phyloP scores from a whole-genome alignment of 2,888 invertebrate genomes.

The Brachynemurus nebulosus region DNA sequence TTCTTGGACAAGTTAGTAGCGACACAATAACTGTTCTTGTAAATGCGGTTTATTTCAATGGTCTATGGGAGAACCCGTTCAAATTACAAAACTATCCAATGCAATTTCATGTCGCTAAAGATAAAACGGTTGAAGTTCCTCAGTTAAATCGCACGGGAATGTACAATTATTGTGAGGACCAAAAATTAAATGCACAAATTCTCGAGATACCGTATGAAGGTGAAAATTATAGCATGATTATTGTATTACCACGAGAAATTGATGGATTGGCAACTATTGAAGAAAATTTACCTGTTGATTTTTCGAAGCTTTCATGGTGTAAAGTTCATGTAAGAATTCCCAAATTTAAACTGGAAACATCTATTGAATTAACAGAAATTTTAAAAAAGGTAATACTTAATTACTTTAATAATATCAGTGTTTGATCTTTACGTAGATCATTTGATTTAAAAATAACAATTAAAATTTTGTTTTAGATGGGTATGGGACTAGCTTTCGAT shows the following conservation, averaged over 20 bases:
- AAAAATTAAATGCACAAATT: constrained; percentile 42
- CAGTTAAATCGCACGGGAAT: constrained; percentile 53
- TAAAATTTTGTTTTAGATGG: constrained; percentile 11
- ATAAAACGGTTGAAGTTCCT: constrained; percentile 45
- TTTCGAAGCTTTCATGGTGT: constrained; percentile 30
- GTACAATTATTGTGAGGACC: constrained; percentile 36
- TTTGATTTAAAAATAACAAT: background rate
- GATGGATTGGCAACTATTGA: constrained; percentile 51
- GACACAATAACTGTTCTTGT: constrained; percentile 47
- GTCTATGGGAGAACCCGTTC: constrained; percentile 3
- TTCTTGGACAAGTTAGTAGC: constrained; percentile 47
- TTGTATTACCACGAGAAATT: constrained; percentile 55
- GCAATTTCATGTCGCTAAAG: constrained; percentile 43
- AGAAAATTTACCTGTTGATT: constrained; percentile 41
- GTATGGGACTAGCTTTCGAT: constrained; percentile 9
- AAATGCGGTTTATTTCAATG: constrained; percentile 80
- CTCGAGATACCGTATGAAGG: constrained; percentile 60
- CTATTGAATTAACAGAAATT: constrained; percentile 46
- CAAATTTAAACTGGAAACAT: constrained; percentile 66
- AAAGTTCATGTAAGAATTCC: constrained; percentile 59
- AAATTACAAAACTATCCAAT: background rate
- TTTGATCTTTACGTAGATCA: too few relatives aligned
- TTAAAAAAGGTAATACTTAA: constrained; percentile 45
- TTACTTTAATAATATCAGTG: too few relatives aligned
- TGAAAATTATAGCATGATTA: constrained; percentile 54